Conservation (phyloP, 2,888 invertebrate species). For the Drosophila mulleri region DNA sequence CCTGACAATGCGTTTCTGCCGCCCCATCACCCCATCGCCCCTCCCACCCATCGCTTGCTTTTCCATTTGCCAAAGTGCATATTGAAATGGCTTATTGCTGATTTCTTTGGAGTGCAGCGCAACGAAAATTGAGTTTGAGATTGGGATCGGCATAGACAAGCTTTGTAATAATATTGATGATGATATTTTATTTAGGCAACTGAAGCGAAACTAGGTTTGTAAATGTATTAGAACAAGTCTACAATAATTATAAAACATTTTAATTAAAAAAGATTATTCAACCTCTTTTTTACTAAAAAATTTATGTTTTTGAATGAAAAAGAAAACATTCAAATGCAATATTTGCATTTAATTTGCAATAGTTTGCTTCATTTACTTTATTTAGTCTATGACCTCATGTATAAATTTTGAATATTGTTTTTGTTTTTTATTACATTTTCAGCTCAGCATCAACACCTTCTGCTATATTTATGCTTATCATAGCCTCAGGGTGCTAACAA, state of each 20-base stretch:
- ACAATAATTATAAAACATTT: too few relatives aligned
- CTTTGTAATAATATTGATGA: conserved; percentile 4
- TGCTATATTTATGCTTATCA: conserved; percentile 19
- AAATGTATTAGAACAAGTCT: too few relatives aligned
- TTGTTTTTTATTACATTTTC: conserved; percentile 8
- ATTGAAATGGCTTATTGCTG: conserved; percentile 19
- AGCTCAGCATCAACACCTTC: conserved; percentile 25
- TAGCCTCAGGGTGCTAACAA: conserved; percentile 25
- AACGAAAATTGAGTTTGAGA: conserved; percentile 14
- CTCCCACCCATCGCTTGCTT: neutral
- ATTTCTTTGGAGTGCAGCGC: conserved; percentile 5
- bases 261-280: too few relatives aligned
- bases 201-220: too few relatives aligned
- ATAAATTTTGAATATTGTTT: neutral
- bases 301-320: too few relatives aligned
- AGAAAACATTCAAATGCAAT: neutral
- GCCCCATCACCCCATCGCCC: neutral
- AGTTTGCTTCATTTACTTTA: neutral
- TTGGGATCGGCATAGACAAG: conserved; percentile 6
- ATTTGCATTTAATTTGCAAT: conserved; percentile 7
- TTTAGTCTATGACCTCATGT: neutral
- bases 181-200: neutral
- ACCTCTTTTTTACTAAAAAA: too few relatives aligned
- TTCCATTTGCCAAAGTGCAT: conserved; percentile 22
- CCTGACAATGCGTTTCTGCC: conserved; percentile 18